Conservation (phyloP, 2,113 vertebrate genomes). For the Phylloscopus trochiloides region DNA sequence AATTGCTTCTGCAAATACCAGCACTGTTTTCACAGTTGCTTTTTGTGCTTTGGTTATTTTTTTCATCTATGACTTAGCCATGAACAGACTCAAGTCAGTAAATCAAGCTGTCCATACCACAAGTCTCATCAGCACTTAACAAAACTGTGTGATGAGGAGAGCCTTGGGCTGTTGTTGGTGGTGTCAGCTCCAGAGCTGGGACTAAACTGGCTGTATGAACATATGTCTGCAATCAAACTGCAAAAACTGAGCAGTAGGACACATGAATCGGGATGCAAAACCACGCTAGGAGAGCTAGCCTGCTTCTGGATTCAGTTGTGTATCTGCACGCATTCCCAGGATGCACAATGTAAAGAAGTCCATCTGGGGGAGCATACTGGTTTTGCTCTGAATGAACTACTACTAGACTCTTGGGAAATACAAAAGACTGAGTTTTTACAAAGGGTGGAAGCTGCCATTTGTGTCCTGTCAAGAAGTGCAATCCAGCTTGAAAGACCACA, state of each 20-base stretch:
- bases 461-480: not conserved
- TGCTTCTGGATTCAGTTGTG: not conserved
- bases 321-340: not conserved
- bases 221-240: not conserved
- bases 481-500: not conserved
- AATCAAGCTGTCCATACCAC: not conserved
- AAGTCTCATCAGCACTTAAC: not conserved
- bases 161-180: not conserved
- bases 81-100: not conserved
- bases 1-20: not conserved
- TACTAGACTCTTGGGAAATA: not conserved
- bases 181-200: not conserved
- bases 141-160: not conserved
- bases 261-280: not conserved
- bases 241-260: not conserved
- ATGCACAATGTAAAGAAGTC: not conserved
- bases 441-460: not conserved
- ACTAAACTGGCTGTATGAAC: not conserved
- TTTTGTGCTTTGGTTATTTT: not conserved
- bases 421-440: not conserved
- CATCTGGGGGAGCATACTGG: fast-evolving
- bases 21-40: not conserved
- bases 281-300: fast-evolving
- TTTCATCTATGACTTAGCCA: not conserved
- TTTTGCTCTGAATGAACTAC: not conserved